Base-by-base conservation (phyloP, 2,888 invertebrate species). In the Agapetus fuscipes region DNA sequence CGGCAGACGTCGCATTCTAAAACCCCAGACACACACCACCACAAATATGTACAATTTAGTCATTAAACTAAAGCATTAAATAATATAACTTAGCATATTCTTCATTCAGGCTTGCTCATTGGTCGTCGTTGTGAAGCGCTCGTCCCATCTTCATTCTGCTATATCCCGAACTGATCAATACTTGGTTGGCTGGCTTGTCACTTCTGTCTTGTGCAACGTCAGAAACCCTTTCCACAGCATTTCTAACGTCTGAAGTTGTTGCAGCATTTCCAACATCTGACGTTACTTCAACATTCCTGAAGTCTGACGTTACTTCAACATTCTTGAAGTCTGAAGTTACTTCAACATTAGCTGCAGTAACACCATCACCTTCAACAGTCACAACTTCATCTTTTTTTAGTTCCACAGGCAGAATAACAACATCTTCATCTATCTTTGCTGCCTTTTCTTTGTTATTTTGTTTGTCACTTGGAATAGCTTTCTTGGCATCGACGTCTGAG, bases 71-170 rank as follows among this genome's bases (percentile, higher is more conserved):
- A 44, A 33, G 38, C 36, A 14, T 46, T 46, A 43, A 41, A 46
- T 41, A 46, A 41, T 30, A n/a, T n/a, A n/a, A n/a, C n/a, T n/a
- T n/a, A n/a, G n/a, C n/a, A n/a, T n/a, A n/a, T n/a, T n/a, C n/a
- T n/a, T n/a, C n/a, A n/a, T n/a, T 29, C 29, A 29, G 29, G 10
- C 29, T 11, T 29, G 29, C 12, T 9, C 11, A 11, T 9, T 11
- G 10, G 7, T 11, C 10, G 6, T 11, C 12, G 12, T 29, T n/a
- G n/a, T n/a, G n/a, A n/a, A 69, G 51, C 48, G 64, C 58, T 58
- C 70, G 61, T 49, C 70, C 70, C 24, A 56, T 61, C 59, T 70
- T 70, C 48, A 67, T 69, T 67, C 68, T 67, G 57, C 70, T 70
- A 54, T 70, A 70, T 26, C 70, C 66, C 39, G 70, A 67, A 27